phyloP scores from a whole-genome alignment of 2,888 invertebrate genomes.

The Mesorhabditis spiculigera region DNA sequence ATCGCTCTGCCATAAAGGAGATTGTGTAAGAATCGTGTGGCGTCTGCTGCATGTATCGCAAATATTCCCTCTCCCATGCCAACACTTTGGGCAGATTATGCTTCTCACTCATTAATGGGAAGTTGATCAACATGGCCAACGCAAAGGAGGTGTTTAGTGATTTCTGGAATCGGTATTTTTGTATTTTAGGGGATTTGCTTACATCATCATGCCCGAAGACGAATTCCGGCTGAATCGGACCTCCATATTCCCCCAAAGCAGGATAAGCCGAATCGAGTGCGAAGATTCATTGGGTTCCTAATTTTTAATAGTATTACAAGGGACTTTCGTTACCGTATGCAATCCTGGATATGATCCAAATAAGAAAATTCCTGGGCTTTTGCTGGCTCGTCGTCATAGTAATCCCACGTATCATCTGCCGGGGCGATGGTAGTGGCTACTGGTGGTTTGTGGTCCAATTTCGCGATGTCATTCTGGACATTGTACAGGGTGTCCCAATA shows the following conservation, averaged over 20 bases:
- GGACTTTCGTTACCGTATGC: slow-evolving; percentile 13
- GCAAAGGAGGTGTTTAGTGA: not conserved
- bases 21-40: slow-evolving; percentile 58
- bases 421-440: not conserved
- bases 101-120: not conserved
- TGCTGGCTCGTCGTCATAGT: slow-evolving; percentile 3
- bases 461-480: slow-evolving; percentile 16
- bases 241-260: slow-evolving; percentile 86
- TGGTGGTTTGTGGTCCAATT: slow-evolving; percentile 10
- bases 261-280: slow-evolving; percentile 61
- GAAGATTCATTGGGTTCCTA: slow-evolving; percentile 33
- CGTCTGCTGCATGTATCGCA: not conserved
- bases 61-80: slow-evolving; percentile 22
- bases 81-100: slow-evolving; percentile 13
- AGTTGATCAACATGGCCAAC: not conserved
- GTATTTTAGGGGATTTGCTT: slow-evolving; percentile 62
- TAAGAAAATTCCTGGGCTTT: slow-evolving; percentile 6
- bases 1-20: slow-evolving; percentile 61
- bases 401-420: slow-evolving; percentile 3
- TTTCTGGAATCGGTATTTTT: not conserved
- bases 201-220: slow-evolving; percentile 85
- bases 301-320: slow-evolving; percentile 3
- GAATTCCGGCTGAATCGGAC: slow-evolving; percentile 85
- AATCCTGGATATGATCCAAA: slow-evolving; percentile 26
- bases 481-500: too few relatives aligned